Evolutionary conservation across 92 coral and sea anemone genomes (phyloP).

Genomic region (Porites evermanni): DNA sequence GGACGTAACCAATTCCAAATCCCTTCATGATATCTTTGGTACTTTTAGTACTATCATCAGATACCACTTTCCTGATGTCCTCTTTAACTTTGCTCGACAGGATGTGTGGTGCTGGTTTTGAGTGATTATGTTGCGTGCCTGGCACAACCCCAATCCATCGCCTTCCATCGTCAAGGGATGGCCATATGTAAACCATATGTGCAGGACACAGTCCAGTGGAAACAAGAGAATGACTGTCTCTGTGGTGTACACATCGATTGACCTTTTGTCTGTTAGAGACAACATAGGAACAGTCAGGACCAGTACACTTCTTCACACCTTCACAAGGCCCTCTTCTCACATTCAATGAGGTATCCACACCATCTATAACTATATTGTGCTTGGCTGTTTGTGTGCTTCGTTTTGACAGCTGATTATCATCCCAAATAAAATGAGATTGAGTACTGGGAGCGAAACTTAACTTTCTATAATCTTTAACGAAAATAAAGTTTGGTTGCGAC

Average conservation of each 20-base stretch:
- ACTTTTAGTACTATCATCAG: constrained; percentile 39
- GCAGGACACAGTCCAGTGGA: constrained; percentile 49
- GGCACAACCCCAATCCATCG: constrained; percentile 66
- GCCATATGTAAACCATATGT: constrained; percentile 66
- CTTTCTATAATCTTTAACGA: constrained; percentile 11
- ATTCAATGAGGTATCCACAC: constrained; percentile 25
- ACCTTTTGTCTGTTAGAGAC: constrained; percentile 65
- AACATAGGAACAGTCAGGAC: constrained; percentile 28
- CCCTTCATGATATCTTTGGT: constrained; percentile 68
- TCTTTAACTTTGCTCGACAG: constrained; percentile 62
- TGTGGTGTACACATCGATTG: constrained; percentile 59
- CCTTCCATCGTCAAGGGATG: constrained; percentile 43
- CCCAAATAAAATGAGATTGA: constrained; percentile 60
- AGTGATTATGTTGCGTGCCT: constrained; percentile 63
- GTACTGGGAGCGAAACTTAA: constrained; percentile 22
- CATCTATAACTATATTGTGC: constrained; percentile 21
- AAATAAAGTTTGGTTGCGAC: constrained; percentile 1
- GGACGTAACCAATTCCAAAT: constrained; percentile 56
- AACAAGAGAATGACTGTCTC: constrained; percentile 27
- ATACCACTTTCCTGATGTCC: constrained; percentile 50
- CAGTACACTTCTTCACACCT: constrained; percentile 61
- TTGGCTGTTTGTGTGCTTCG: constrained; percentile 52
- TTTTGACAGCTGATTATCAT: constrained; percentile 59
- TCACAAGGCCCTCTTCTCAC: constrained; percentile 60
- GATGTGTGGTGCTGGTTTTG: constrained; percentile 57